Evolutionary conservation across 2,797 vertebrate species (phyloP).

Genomic region (Mycteria americana): DNA sequence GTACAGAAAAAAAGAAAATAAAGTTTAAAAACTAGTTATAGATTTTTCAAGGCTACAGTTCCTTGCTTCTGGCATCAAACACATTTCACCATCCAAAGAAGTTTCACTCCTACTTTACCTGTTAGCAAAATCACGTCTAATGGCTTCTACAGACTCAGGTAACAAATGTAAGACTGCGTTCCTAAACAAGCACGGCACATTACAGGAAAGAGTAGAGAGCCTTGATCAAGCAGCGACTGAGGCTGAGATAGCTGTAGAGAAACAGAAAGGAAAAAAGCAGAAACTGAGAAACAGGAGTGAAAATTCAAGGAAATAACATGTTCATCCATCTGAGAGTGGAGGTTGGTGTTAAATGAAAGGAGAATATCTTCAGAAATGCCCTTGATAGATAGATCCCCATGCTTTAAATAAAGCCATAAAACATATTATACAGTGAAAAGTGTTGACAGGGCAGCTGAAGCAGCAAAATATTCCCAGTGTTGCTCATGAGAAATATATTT

Average conservation of each 20-base stretch:
- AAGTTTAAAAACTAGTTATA: not conserved
- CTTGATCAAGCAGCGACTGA: not conserved
- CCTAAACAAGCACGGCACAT: not conserved
- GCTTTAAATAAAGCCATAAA: constrained; percentile 19
- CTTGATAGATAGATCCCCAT: not conserved
- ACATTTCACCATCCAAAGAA: not conserved
- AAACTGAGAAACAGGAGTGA: not conserved
- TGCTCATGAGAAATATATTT: constrained; percentile 1
- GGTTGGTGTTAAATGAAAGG: not conserved
- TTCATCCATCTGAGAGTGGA: not conserved
- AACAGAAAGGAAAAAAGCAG: not conserved
- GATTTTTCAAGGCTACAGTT: not conserved
- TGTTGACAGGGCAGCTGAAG: not conserved
- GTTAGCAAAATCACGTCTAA: not conserved
- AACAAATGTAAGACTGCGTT: not conserved
- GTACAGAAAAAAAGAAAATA: not conserved
- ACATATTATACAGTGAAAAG: not conserved
- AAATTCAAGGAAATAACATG: not conserved
- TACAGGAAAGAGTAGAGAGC: not conserved
- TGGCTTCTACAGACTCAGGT: not conserved
- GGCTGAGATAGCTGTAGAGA: not conserved
- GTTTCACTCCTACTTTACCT: not conserved
- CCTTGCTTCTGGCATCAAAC: not conserved
- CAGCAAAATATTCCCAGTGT: not conserved
- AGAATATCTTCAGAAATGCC: constrained; percentile 31